phyloP scores from a whole-genome alignment of 2,113 vertebrate species.

The Anguilla japonica region DNA sequence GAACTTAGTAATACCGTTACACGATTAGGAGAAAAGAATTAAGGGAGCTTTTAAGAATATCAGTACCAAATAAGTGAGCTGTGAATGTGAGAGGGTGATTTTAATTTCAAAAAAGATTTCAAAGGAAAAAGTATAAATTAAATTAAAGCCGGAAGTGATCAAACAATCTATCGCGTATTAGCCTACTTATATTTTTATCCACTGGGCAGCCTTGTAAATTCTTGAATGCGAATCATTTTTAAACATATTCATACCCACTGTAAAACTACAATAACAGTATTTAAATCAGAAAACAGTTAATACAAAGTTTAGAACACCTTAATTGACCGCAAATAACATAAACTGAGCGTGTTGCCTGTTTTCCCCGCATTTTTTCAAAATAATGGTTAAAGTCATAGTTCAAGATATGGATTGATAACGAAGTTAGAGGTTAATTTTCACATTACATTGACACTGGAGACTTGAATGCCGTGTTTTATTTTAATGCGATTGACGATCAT shows the following conservation, averaged over 20 bases:
- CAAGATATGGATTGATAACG: neutral
- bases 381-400: neutral
- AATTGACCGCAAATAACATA: neutral
- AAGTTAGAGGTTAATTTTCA: neutral
- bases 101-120: neutral
- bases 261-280: neutral
- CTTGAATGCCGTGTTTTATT: neutral
- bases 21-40: neutral
- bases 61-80: neutral
- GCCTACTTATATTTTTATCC: neutral
- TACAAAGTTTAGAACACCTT: neutral
- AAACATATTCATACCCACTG: neutral
- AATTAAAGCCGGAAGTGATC: neutral
- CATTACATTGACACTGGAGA: neutral
- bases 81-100: neutral
- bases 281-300: neutral
- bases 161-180: neutral
- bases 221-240: neutral
- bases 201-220: neutral
- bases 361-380: neutral
- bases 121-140: neutral
- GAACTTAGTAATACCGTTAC: neutral
- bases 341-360: neutral
- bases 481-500: neutral
- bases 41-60: neutral